Conservation (phyloP, 2,797 vertebrate genomes). For the Loriculus beryllinus region DNA sequence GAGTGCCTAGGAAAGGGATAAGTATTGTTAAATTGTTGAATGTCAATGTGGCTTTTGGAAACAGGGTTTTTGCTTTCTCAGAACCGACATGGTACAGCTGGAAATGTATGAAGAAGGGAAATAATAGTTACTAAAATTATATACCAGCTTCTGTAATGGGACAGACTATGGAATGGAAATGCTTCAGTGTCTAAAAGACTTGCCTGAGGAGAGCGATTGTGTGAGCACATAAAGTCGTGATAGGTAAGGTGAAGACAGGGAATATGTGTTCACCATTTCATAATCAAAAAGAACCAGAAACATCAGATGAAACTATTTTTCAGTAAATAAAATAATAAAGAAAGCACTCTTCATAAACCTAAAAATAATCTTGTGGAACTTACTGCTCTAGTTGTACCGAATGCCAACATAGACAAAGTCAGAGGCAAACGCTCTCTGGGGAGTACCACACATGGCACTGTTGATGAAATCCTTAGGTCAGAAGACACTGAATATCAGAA, state of each 20-base stretch:
- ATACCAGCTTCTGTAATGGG: neutral
- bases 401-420: neutral
- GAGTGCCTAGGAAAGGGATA: neutral
- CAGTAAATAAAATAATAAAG: neutral
- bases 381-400: neutral
- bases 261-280: neutral
- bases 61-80: neutral
- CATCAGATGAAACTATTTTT: neutral
- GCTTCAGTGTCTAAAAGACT: neutral
- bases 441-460: neutral
- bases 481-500: neutral
- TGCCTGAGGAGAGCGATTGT: neutral
- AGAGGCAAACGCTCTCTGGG: neutral
- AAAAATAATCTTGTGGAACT: neutral
- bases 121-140: neutral
- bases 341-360: neutral
- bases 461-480: neutral
- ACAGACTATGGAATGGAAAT: neutral
- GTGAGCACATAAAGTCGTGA: neutral
- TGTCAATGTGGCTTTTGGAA: neutral
- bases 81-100: neutral
- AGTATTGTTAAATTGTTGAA: neutral
- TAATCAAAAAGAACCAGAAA: neutral
- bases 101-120: neutral
- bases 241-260: neutral